Evolutionary conservation across 2,113 vertebrate species (phyloP).

Genomic region (Gymnogyps californianus): DNA sequence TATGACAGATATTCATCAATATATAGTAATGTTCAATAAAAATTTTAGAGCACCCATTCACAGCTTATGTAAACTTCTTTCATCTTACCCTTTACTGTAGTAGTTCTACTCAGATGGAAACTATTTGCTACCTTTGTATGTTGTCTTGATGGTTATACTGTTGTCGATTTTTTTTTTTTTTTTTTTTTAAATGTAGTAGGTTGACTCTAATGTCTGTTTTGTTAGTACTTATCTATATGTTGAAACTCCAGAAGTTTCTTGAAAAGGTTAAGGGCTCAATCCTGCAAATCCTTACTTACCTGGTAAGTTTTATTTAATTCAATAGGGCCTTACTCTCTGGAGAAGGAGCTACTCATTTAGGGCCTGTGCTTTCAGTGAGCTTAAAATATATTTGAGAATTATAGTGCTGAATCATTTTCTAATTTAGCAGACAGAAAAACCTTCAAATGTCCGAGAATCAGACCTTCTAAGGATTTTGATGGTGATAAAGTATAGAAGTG

Average conservation of each 20-base stretch:
- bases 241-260: background rate
- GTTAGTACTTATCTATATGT: background rate
- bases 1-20: background rate
- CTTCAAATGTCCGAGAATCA: background rate
- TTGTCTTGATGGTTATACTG: background rate
- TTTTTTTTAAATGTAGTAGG: background rate
- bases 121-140: background rate
- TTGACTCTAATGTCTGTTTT: background rate
- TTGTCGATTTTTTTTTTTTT: no score
- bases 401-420: background rate
- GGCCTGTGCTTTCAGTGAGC: background rate
- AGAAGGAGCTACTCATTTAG: background rate
- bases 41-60: background rate
- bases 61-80: background rate
- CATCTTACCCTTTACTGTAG: background rate
- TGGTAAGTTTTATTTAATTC: background rate
- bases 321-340: background rate
- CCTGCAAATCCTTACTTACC: background rate
- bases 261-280: background rate
- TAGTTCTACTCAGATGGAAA: background rate
- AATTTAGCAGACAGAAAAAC: background rate
- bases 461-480: background rate
- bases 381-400: background rate
- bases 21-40: background rate
- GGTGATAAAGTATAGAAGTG: constrained; percentile 21